Conservation (phyloP, 2,888 invertebrate genomes). For the Microctonus hyperodae region DNA sequence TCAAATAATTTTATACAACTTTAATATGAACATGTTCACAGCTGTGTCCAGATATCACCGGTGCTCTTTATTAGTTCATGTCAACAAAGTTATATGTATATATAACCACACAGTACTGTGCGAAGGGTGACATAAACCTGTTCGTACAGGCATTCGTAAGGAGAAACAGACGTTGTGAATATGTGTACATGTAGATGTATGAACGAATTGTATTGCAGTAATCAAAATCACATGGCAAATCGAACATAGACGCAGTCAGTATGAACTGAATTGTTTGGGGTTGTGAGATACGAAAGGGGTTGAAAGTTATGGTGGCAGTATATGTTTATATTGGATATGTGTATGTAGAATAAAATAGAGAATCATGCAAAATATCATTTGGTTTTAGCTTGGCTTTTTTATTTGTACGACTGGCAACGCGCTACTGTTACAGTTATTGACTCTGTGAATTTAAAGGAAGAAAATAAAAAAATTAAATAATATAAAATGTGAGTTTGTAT, state of each 20-base stretch:
- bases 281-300: no score
- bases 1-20: neutral
- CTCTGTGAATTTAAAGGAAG: neutral
- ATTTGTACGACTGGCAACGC: slow-evolving; percentile 35
- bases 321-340: no score
- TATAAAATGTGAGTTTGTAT: no score
- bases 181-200: slow-evolving; percentile 35
- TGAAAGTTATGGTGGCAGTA: neutral
- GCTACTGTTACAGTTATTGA: slow-evolving; percentile 21
- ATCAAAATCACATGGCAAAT: slow-evolving; percentile 36
- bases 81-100: slow-evolving; percentile 5
- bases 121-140: neutral
- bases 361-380: slow-evolving; percentile 33
- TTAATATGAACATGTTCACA: neutral
- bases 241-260: slow-evolving; percentile 24
- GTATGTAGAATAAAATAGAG: no score
- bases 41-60: slow-evolving; percentile 23
- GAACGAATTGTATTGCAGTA: slow-evolving; percentile 32
- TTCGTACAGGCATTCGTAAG: slow-evolving; percentile 6
- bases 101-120: slow-evolving; percentile 30
- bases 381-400: slow-evolving; percentile 44
- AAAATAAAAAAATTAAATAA: no score
- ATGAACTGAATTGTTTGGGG: no score
- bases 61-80: slow-evolving; percentile 20
- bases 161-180: slow-evolving; percentile 29